Base-by-base conservation (phyloP, 1,140 invertebrate species). In the Glomeris maerens region DNA sequence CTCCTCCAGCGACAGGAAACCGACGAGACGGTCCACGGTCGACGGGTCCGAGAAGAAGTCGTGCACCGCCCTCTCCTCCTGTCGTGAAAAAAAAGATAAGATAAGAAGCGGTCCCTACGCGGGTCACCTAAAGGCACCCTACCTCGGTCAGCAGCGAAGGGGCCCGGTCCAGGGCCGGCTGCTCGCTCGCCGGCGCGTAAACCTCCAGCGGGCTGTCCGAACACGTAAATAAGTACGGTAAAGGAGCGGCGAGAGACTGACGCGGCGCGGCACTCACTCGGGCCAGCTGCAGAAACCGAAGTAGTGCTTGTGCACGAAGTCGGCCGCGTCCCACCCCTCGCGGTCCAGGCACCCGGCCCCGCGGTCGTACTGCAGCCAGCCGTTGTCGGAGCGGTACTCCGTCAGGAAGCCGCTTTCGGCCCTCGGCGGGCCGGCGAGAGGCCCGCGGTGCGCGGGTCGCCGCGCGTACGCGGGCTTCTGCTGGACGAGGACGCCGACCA, bases 241-340 rank as follows among this genome's bases (percentile, higher is more conserved):
- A 10, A 21, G 29, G 5, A n/a, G n/a, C n/a, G n/a, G n/a, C n/a
- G n/a, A n/a, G n/a, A n/a, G n/a, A n/a, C n/a, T n/a, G n/a, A n/a
- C n/a, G n/a, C n/a, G 26, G 45, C 53, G 31, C 28, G 39, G 5
- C 50, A 65, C 64, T 59, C 67, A 73, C 68, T 79, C 77, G 1
- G 88, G 84, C 87, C 88, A 94, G 1, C 67, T 68, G 59, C 87
- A 89, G 63, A 80, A 92, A 2, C 90, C 89, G 52, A 73, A 67
- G 57, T 75, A 73, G 14, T 75, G 72, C 56, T 82, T 78, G 59
- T 88, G 78, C 3, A 86, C 63, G 59, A 75, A 78, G 28, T 75
- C 72, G 1, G 67, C 67, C 44, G 75, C 66, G 46, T 91, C 75
- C 86, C 88, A 95, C 50, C 84, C 75, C 57, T 79, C 72, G 20